These are phyloP conservation scores for Ondatra zibethicus DNA, from an alignment of 2,113 vertebrate genomes.

Conservation along the genomic window DNA sequence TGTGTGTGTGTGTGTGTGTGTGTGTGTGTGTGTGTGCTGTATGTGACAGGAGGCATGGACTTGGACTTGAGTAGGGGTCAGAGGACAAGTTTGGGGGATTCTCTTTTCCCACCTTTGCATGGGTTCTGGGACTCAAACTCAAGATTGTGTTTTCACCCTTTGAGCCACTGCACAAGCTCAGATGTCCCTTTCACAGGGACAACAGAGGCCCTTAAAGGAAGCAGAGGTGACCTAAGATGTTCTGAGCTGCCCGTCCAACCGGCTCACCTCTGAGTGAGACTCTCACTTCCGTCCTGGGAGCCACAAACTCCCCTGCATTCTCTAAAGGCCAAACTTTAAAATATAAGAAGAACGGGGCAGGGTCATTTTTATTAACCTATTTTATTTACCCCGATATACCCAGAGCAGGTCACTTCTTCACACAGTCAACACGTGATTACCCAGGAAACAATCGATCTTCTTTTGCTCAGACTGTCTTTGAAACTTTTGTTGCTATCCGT, in stretches of 20 bases:
- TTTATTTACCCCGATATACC: background rate
- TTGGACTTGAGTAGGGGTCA: no score
- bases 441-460: rapidly evolving
- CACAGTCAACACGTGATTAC: rapidly evolving
- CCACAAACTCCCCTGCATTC: background rate
- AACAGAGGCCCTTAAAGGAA: background rate
- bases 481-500: background rate
- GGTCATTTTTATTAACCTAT: background rate
- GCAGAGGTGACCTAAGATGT: background rate
- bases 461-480: background rate
- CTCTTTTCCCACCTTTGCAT: background rate
- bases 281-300: rapidly evolving
- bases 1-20: background rate
- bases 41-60: background rate
- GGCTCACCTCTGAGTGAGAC: background rate
- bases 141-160: background rate
- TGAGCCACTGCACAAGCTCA: background rate
- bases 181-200: background rate
- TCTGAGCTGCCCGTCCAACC: background rate
- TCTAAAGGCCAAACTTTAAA: background rate
- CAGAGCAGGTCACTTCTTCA: background rate
- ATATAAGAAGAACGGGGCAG: background rate
- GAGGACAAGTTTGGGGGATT: background rate
- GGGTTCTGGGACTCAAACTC: background rate
- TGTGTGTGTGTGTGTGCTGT: background rate